Conservation (phyloP, 2,888 invertebrate genomes). For the Dioctria linearis region DNA sequence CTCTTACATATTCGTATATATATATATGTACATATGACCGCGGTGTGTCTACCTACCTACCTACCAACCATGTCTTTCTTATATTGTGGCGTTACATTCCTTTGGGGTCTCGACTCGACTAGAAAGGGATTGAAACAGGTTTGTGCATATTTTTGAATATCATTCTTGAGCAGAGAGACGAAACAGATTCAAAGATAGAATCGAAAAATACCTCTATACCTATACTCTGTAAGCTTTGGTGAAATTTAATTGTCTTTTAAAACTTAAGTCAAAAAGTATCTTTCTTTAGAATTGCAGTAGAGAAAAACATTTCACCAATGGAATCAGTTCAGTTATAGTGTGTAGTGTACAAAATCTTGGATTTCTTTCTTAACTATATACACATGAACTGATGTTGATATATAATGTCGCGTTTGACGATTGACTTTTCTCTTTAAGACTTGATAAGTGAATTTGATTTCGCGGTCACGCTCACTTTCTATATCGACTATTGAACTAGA, state of each 20-base stretch:
- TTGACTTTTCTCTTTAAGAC: slow-evolving; percentile 17
- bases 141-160: slow-evolving; percentile 48
- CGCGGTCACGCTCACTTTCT: slow-evolving; percentile 38
- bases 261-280: neutral
- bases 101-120: neutral
- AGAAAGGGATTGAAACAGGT: slow-evolving; percentile 30
- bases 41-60: neutral
- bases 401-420: neutral
- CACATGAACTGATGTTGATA: too few relatives aligned
- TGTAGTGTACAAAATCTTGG: neutral
- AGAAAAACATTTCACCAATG: too few relatives aligned
- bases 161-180: slow-evolving; percentile 4
- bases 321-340: too few relatives aligned
- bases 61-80: neutral
- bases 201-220: neutral
- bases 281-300: too few relatives aligned
- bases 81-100: slow-evolving; percentile 33
- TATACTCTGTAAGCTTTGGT: slow-evolving; percentile 4
- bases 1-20: too few relatives aligned
- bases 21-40: slow-evolving; percentile 10
- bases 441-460: slow-evolving; percentile 53
- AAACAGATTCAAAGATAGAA: slow-evolving; percentile 1
- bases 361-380: neutral
- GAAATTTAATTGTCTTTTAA: slow-evolving; percentile 39
- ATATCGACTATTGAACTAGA: slow-evolving; percentile 42